Base-by-base conservation (phyloP, 2,113 vertebrate species). In the Rhea pennata region DNA sequence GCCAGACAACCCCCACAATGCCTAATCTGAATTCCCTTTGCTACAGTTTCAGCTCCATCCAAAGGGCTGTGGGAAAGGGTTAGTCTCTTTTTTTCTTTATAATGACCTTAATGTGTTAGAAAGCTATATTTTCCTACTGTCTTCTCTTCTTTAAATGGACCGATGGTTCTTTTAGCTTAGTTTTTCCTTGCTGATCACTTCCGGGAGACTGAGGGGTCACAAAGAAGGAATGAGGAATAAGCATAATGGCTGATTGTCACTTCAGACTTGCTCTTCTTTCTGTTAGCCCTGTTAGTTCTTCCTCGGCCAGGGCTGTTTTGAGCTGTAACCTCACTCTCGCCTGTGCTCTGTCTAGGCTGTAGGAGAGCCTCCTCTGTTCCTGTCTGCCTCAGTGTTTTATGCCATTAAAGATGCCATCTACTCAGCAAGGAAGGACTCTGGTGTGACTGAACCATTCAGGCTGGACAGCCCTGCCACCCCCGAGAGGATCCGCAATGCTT, bases 391-490 rank as follows among this genome's bases (percentile, higher is more conserved):
- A 0, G 97, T 99, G 78, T 99, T 99, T 98, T 99, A 98, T 61
- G 99, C 99, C 95, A 99, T 99, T 94, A 99, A 99, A 97, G 99
- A 99, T 5, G 99, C 99, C 76, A 96, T 99, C 71, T 76, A 70
- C 1, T 84, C 95, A 0, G 98, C 99, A 0, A 98, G 99, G 29
- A 83, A 92, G 10, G 98, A 98, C 31, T 97, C 97, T 2, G 98
- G 98, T 1, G 26, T 97, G 26, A 98, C 74, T 0, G 98, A 97
- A 3, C 95, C 94, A 0, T 99, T 99, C 98, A 98, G 97, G 84
- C 92, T 99, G 59, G 98, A 99, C 97, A 99, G 99, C 90, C 99
- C 99, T 10, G 99, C 99, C 70, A 99, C 99, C 3, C 98, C 99
- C 0, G 99, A 99, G 96, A 98, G 98, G 97, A 99, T 99, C 89